These are phyloP conservation scores for Bothrops jararaca DNA, from an alignment of 2,113 vertebrate species.

Conservation along the genomic window DNA sequence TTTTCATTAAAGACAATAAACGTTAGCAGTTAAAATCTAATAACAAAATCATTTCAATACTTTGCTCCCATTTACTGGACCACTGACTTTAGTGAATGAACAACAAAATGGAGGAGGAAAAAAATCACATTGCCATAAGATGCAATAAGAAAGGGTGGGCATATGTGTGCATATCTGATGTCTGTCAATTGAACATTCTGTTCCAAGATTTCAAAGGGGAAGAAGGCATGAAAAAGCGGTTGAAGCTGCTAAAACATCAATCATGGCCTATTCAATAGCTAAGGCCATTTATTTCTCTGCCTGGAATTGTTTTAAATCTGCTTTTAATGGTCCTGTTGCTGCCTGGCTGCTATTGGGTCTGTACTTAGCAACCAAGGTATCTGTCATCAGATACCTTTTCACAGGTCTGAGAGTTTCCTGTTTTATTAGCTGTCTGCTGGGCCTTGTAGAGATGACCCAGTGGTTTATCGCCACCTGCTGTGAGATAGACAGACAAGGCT, in stretches of 20 bases:
- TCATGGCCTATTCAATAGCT: conserved; percentile 1
- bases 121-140: background rate
- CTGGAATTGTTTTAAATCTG: conserved; percentile 31
- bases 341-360: conserved; percentile 26
- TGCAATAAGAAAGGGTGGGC: background rate
- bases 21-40: background rate
- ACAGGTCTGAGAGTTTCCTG: background rate
- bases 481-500: background rate
- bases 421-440: background rate
- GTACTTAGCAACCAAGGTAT: conserved; percentile 16
- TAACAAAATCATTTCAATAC: background rate
- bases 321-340: conserved; percentile 23
- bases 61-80: background rate
- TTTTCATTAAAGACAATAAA: background rate
- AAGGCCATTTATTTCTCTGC: background rate
- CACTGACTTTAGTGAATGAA: background rate
- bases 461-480: conserved; percentile 20
- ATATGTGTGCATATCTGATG: background rate
- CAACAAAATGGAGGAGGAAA: background rate
- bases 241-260: background rate
- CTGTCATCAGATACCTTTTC: background rate
- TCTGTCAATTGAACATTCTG: background rate
- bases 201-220: background rate
- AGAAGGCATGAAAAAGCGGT: conserved; percentile 20
- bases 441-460: background rate